Base-by-base conservation (phyloP, 2,797 vertebrate species). In the Manis crassicaudata region DNA sequence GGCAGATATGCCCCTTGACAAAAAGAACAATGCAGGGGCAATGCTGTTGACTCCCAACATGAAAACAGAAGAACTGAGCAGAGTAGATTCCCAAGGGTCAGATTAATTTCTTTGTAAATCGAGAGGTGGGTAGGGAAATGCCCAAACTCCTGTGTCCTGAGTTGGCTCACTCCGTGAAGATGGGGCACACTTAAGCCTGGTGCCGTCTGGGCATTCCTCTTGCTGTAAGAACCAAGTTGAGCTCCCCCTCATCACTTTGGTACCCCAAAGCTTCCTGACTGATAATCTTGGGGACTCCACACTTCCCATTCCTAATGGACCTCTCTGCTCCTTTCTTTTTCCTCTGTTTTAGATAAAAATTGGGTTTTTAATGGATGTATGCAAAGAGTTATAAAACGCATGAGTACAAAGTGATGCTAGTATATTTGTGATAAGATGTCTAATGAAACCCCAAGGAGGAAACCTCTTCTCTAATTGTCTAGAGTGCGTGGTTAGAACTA, bases 291-390 rank as follows among this genome's bases (percentile, higher is more conserved):
- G 75, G n/a, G 2, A 1, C 37, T 29, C 17, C 29, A 35, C 90
- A 0, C 21, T 62, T 62, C 76, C 88, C 82, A 70, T 79, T 82
- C 35, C 27, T 84, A 52, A 62, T 46, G 46, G 87, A 62, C 50
- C 70, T 62, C 17, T 94, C 88, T 79, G 56, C 58, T 81, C 37
- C 82, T 52, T 50, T 76, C 2, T 77, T 65, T 40, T 96, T 73
- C 58, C 54, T 7, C 90, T 94, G 95, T 77, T 63, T 77, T 77
- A 93, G 93, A 17, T 17, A 21, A 88, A 50, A 56, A 80, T 81
- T 91, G 96, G 50, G 29, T 89, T 96, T 87, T 75, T 91, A 93
- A 68, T 95, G 91, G 43, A 40, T 98, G 98, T 98, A 98, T 97
- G 98, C 93, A 14, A 88, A 89, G 79, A 37, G 6, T 3, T 90